These are phyloP conservation scores for Cyprinella venusta DNA, from an alignment of 2,797 vertebrate genomes.

Conservation along the genomic window DNA sequence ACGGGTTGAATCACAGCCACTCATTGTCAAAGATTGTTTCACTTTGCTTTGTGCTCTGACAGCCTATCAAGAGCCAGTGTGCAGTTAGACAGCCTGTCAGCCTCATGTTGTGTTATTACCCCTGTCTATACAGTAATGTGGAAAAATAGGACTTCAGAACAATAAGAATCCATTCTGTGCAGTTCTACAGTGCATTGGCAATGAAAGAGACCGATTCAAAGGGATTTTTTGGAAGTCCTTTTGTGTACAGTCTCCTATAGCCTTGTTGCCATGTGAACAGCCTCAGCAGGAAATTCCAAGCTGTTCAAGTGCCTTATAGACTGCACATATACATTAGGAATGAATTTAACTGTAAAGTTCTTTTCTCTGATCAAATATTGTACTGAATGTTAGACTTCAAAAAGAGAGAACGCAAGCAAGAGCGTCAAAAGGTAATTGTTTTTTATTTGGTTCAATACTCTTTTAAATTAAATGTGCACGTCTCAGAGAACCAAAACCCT, in stretches of 20 bases:
- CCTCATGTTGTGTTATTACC: slow-evolving; percentile 54
- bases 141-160: slow-evolving; percentile 52
- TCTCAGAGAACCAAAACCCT: not conserved
- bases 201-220: slow-evolving; percentile 38
- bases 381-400: not conserved
- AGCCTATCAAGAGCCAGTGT: slow-evolving; percentile 53
- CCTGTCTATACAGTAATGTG: slow-evolving; percentile 35
- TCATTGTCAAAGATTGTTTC: slow-evolving; percentile 57
- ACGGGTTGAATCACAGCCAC: slow-evolving; percentile 50
- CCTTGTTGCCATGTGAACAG: slow-evolving; percentile 59
- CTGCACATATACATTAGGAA: not conserved
- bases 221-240: slow-evolving; percentile 42
- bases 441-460: slow-evolving; percentile 1
- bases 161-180: slow-evolving; percentile 36
- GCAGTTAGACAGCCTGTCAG: slow-evolving; percentile 54
- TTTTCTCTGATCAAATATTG: not conserved
- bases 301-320: not conserved
- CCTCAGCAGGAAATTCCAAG: not conserved
- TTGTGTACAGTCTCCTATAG: slow-evolving; percentile 45
- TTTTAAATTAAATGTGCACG: not conserved
- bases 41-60: slow-evolving; percentile 57
- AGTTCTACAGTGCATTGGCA: slow-evolving; percentile 13
- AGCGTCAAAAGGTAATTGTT: not conserved
- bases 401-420: not conserved
- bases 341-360: not conserved